Conservation (phyloP, 37 sponge, comb jelly and placozoan species). For the Aplysina aerophoba region DNA sequence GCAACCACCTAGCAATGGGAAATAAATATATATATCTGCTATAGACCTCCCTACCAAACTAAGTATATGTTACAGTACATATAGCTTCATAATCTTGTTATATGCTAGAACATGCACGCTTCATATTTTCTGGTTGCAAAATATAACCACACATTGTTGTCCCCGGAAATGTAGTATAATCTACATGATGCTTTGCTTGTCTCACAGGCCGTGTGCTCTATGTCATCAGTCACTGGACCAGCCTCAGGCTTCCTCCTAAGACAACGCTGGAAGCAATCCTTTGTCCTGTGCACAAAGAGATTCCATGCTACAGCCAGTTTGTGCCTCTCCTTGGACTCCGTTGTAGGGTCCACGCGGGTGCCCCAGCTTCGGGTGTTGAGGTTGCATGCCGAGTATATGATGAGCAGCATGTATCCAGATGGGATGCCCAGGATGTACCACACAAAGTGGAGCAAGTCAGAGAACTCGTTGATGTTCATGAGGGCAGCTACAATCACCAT, state of each 20-base stretch:
- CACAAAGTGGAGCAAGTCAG: slow-evolving; percentile 63
- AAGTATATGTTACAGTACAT: no score
- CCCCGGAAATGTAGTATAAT: no score
- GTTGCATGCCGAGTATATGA: slow-evolving; percentile 89
- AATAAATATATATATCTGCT: no score
- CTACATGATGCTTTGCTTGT: no score
- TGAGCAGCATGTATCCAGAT: slow-evolving; percentile 81
- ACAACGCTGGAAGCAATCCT: not conserved
- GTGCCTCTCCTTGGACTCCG: not conserved
- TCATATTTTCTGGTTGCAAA: no score
- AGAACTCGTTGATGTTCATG: slow-evolving; percentile 66
- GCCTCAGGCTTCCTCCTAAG: not conserved
- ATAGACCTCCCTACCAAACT: no score
- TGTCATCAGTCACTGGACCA: no score
- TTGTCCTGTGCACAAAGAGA: not conserved
- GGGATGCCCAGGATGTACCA: slow-evolving; percentile 89
- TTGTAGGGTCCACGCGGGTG: slow-evolving; percentile 65
- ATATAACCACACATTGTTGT: no score
- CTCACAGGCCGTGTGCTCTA: no score
- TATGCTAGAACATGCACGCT: no score
- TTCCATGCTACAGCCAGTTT: not conserved
- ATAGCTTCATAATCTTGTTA: no score
- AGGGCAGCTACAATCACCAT: slow-evolving; percentile 58
- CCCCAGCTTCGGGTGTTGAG: slow-evolving; percentile 86
- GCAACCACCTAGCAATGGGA: no score